phyloP scores from a whole-genome alignment of 2,797 vertebrate genomes.

The Ibycter americanus region DNA sequence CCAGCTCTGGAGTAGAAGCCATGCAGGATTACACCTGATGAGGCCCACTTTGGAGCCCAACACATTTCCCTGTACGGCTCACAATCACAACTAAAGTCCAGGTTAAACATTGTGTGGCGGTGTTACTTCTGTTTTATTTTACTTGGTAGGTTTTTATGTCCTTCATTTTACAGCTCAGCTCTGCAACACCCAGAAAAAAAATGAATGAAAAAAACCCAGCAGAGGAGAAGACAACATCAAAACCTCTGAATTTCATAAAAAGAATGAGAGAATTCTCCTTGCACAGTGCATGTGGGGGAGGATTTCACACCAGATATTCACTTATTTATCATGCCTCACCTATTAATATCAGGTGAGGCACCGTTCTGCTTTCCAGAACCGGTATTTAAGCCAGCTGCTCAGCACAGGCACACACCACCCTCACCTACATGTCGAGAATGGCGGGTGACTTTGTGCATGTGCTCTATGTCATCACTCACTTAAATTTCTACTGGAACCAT shows the following conservation, averaged over 20 bases:
- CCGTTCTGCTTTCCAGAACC: neutral
- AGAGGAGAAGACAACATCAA: neutral
- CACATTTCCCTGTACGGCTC: neutral
- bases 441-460: neutral
- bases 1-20: neutral
- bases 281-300: neutral
- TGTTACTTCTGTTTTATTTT: conserved; percentile 26
- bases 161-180: neutral
- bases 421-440: neutral
- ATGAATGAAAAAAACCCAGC: neutral
- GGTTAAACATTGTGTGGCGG: neutral
- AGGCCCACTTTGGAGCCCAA: neutral
- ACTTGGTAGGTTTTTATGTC: neutral
- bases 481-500: conserved; percentile 27
- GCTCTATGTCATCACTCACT: neutral
- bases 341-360: conserved; percentile 32
- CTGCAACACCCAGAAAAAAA: neutral
- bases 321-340: conserved; percentile 21
- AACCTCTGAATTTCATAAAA: neutral
- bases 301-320: conserved; percentile 2
- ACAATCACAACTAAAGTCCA: conserved; percentile 17
- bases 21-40: neutral
- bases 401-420: neutral
- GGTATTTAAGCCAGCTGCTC: neutral
- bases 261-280: neutral